These are phyloP conservation scores for Gymnothorax reevesii DNA, from an alignment of 2,797 vertebrate species.

Conservation along the genomic window DNA sequence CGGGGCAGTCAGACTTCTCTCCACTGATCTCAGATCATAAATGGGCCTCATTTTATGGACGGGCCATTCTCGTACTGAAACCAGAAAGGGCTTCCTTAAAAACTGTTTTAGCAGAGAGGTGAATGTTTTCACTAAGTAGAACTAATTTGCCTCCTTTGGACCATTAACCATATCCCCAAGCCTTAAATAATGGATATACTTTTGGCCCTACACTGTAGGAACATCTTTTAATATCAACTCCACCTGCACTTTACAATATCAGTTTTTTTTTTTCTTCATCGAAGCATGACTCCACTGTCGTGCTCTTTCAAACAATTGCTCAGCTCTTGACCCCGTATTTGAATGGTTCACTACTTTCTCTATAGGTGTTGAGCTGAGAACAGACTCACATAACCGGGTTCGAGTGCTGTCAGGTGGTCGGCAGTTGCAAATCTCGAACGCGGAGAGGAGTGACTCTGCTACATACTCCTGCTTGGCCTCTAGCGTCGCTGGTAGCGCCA, in stretches of 20 bases:
- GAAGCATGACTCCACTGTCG: background rate
- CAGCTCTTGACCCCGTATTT: background rate
- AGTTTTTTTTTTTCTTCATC: background rate
- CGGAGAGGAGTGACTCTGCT: constrained; percentile 79
- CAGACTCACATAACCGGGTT: constrained; percentile 69
- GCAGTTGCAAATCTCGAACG: constrained; percentile 84
- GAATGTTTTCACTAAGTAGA: too few species aligned
- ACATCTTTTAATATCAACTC: background rate
- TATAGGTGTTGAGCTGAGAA: constrained; percentile 74
- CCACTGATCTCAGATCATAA: too few species aligned
- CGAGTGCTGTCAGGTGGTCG: constrained; percentile 88
- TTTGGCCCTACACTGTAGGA: background rate
- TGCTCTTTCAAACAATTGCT: background rate
- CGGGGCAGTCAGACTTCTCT: too few species aligned
- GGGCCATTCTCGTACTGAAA: too few species aligned
- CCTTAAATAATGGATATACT: too few species aligned
- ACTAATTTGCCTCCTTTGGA: too few species aligned
- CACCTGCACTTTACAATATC: background rate
- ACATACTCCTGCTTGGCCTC: constrained; percentile 86
- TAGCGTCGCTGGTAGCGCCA: constrained; percentile 77
- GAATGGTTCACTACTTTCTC: background rate
- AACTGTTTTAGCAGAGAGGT: too few species aligned
- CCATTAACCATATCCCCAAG: too few species aligned
- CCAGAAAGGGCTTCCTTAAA: too few species aligned
- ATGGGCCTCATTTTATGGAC: too few species aligned